Evolutionary conservation across 2,113 vertebrate species (phyloP).

Genomic region (Crotalus horridus): DNA sequence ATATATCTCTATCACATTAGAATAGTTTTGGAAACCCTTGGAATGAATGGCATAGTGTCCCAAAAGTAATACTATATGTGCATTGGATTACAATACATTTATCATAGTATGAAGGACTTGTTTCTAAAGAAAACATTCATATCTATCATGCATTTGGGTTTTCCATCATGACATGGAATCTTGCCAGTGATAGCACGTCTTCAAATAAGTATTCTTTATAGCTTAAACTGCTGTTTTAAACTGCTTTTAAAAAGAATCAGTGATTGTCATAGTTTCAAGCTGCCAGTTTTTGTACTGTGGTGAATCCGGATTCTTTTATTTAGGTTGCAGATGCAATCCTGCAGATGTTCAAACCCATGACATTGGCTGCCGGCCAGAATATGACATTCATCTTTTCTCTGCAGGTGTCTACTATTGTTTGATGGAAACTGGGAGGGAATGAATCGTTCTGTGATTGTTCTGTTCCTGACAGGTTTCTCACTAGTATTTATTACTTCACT

Average conservation of each 20-base stretch:
- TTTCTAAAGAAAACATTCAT: not conserved
- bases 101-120: not conserved
- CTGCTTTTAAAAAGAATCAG: not conserved
- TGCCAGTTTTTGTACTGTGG: not conserved
- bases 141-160: not conserved
- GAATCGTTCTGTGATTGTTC: slow-evolving; percentile 13
- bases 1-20: not conserved
- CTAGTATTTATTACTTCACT: not conserved
- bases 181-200: not conserved
- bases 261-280: not conserved
- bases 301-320: slow-evolving; percentile 17
- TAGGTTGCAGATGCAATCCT: not conserved
- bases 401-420: slow-evolving; percentile 10
- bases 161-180: not conserved
- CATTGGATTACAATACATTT: not conserved
- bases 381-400: slow-evolving; percentile 7
- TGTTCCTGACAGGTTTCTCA: not conserved
- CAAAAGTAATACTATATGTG: not conserved
- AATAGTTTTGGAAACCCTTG: not conserved
- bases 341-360: slow-evolving; percentile 24
- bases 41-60: not conserved
- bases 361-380: slow-evolving; percentile 3
- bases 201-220: not conserved
- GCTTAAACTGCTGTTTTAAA: not conserved
- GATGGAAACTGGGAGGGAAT: slow-evolving; percentile 1